Base-by-base conservation (phyloP, 2,888 invertebrate genomes). In the Plebejus anna region DNA sequence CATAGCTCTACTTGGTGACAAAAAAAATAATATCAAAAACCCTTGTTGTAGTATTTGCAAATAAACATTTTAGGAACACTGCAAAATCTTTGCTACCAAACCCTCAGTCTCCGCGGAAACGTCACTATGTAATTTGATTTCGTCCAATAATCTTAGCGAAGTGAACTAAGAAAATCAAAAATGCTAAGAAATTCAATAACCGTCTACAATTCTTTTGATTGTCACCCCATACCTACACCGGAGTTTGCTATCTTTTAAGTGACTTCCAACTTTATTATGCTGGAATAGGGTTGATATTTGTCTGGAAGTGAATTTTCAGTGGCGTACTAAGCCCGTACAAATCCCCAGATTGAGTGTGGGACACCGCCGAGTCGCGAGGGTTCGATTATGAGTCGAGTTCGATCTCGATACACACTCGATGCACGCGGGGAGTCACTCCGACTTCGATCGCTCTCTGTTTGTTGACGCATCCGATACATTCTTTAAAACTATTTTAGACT, bases 181-280 rank as follows among this genome's bases (percentile, higher is more conserved):
- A 89, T 89, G 88, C 87, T 88, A 89, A 91, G 89, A 91, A 90
- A 91, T 91, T 92, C 90, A 91, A 92, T 91, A 91, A 91, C 87
- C 86, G 86, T 88, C 87, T 84, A 81, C 85, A 86, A 88, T 89
- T 91, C 89, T 90, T 88, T 88, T 86, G 86, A 88, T 90, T 91
- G 90, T 91, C 90, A 89, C 91, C 90, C 90, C 86, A 83, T 84
- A 83, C 82, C 81, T 83, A 81, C 83, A 79, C 77, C 76, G 79
- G 80, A 61, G 59, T 76, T 7, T n/a, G 22, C 51, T n/a, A n/a
- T 47, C 42, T 11, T 2, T 57, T 70, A 59, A 47, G 47, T 51
- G 72, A 59, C 66, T 28, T 16, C 16, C 6, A 73, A 36, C 36
- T 78, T 83, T 84, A 83, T 81, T 73, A 36, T 75, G 28, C 9